Evolutionary conservation across 2,888 invertebrate species (phyloP).

Genomic region (Taphrorychus bicolor): DNA sequence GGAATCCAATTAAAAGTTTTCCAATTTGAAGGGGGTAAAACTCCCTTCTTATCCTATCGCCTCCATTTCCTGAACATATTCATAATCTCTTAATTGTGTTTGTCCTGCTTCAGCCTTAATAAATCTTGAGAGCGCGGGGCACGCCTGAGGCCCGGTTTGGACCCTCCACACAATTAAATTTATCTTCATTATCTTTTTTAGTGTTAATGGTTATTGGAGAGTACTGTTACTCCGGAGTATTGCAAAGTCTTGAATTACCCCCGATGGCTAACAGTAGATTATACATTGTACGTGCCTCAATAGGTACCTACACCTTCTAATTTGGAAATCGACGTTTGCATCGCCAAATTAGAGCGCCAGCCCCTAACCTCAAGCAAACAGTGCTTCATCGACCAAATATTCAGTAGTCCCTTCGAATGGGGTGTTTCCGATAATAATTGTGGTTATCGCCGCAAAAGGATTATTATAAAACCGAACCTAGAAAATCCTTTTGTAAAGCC

Average conservation of each 20-base stretch:
- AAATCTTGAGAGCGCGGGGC: conserved; percentile 12
- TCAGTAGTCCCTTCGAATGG: too few relatives aligned
- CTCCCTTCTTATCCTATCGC: conserved; percentile 6
- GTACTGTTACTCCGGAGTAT: too few relatives aligned
- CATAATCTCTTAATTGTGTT: conserved; percentile 36
- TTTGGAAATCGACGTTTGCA: too few relatives aligned
- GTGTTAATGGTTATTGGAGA: too few relatives aligned
- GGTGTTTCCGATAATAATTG: background rate
- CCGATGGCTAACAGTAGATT: too few relatives aligned
- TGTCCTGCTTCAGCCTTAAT: conserved; percentile 17
- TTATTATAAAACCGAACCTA: background rate
- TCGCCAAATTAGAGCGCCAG: too few relatives aligned
- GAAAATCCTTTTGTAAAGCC: background rate
- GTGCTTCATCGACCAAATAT: too few relatives aligned
- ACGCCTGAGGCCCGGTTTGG: background rate
- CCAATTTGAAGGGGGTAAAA: conserved; percentile 22
- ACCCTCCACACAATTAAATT: background rate
- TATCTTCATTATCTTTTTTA: background rate
- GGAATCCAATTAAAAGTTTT: conserved; percentile 31
- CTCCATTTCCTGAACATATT: conserved; percentile 23
- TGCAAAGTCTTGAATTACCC: too few relatives aligned
- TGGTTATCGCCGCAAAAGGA: background rate
- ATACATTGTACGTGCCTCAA: too few relatives aligned
- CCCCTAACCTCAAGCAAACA: too few relatives aligned
- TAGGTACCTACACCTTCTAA: too few relatives aligned